Conservation (phyloP, 2,797 vertebrate species). For the Acrossocheilus fasciatus region DNA sequence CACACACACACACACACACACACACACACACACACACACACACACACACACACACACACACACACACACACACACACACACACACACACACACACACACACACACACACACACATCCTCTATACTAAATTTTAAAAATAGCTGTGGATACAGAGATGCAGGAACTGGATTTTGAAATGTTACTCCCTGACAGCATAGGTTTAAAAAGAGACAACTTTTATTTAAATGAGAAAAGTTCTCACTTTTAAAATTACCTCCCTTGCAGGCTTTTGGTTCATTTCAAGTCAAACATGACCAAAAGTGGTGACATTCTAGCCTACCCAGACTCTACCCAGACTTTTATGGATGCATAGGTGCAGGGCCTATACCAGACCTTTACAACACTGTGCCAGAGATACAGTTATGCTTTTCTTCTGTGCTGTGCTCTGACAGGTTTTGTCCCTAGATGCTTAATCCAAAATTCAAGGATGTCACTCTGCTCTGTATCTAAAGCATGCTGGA, state of each 20-base stretch:
- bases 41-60: background rate
- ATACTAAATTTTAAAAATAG: background rate
- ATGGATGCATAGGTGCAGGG: background rate
- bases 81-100: too few relatives aligned
- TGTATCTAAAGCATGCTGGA: background rate
- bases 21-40: too few relatives aligned
- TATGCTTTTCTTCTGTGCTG: background rate
- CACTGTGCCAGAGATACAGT: background rate
- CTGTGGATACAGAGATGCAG: background rate
- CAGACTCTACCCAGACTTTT: background rate
- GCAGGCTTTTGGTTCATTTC: background rate
- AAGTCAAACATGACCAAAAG: background rate
- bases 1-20: too few relatives aligned
- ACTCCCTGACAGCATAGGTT: background rate
- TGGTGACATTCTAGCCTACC: background rate
- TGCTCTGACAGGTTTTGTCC: constrained; percentile 7
- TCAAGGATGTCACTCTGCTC: constrained; percentile 9
- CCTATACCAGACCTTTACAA: background rate
- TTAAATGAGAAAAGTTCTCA: background rate
- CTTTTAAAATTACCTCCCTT: background rate
- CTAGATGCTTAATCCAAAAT: constrained; percentile 20
- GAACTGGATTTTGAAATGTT: background rate
- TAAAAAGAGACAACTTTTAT: background rate
- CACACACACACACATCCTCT: background rate
- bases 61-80: too few relatives aligned